Evolutionary conservation across 2,113 vertebrate genomes (phyloP).

Genomic region (Perca schrenkii): DNA sequence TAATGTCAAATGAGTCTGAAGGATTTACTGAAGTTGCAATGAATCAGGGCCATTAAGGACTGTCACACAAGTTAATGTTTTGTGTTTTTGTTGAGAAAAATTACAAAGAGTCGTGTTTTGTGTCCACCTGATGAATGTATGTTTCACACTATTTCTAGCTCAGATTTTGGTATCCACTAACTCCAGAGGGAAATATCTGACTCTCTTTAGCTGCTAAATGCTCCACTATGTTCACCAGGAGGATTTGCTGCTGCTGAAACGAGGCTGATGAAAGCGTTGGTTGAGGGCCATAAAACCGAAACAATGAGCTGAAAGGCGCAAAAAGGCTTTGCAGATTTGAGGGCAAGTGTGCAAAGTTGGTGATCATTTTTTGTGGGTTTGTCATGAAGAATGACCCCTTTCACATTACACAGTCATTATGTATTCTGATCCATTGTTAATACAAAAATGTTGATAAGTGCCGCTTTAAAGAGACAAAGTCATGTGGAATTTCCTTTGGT

Average conservation of each 20-base stretch:
- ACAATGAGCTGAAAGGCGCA: background rate
- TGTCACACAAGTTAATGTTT: background rate
- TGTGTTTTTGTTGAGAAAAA: background rate
- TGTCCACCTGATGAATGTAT: background rate
- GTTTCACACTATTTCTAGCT: background rate
- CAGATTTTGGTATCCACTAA: background rate
- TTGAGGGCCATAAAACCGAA: background rate
- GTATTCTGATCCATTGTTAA: constrained; percentile 4
- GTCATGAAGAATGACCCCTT: constrained; percentile 3
- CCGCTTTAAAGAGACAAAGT: background rate
- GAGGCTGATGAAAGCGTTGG: background rate
- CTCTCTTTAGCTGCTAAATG: background rate
- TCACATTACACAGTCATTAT: background rate
- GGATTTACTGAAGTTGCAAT: constrained; percentile 6
- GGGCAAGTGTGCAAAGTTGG: background rate
- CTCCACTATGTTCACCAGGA: background rate
- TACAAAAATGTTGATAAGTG: constrained; percentile 16
- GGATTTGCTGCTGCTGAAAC: background rate
- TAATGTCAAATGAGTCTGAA: constrained; percentile 52
- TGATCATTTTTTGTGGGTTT: background rate
- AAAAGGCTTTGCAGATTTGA: background rate
- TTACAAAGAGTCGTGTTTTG: background rate
- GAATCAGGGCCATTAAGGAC: constrained; percentile 4
- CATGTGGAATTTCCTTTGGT: constrained; percentile 8
- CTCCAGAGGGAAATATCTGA: background rate